Evolutionary conservation across 1,140 invertebrate species (phyloP).

Genomic region (Pseudomyrmex cubaensis): DNA sequence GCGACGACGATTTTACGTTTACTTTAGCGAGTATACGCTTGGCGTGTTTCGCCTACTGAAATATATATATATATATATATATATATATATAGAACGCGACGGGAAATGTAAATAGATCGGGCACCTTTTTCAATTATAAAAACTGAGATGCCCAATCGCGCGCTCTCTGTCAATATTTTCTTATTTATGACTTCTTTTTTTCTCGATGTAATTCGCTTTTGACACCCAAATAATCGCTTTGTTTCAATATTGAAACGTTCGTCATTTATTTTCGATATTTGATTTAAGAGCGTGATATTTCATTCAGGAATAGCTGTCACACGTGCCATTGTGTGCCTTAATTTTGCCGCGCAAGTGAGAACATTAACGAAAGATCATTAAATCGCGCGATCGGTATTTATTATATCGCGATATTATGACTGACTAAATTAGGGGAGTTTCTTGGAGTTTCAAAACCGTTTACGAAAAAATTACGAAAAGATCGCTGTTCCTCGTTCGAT

Average conservation of each 20-base stretch:
- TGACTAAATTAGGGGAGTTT: background rate
- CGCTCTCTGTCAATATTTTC: background rate
- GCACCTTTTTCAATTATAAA: background rate
- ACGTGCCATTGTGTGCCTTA: background rate
- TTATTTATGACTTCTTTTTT: background rate
- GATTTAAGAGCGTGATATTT: too few species aligned
- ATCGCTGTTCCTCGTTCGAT: slow-evolving; percentile 41
- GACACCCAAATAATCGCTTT: background rate
- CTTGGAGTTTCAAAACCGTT: background rate
- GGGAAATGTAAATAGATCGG: too few species aligned
- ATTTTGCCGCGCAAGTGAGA: background rate
- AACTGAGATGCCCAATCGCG: background rate
- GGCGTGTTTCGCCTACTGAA: background rate
- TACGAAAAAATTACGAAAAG: background rate
- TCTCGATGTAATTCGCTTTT: background rate
- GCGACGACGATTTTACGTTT: slow-evolving; percentile 15
- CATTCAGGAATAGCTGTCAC: background rate
- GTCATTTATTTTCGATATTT: too few species aligned
- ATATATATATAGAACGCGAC: too few species aligned
- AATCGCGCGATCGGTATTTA: slow-evolving; percentile 17
- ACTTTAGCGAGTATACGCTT: slow-evolving; percentile 2
- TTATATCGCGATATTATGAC: slow-evolving; percentile 1
- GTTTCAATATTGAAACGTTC: background rate
- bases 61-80: background rate
- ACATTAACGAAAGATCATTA: slow-evolving; percentile 11